Conservation (phyloP, 2,888 invertebrate genomes). For the Colletes collaris region DNA sequence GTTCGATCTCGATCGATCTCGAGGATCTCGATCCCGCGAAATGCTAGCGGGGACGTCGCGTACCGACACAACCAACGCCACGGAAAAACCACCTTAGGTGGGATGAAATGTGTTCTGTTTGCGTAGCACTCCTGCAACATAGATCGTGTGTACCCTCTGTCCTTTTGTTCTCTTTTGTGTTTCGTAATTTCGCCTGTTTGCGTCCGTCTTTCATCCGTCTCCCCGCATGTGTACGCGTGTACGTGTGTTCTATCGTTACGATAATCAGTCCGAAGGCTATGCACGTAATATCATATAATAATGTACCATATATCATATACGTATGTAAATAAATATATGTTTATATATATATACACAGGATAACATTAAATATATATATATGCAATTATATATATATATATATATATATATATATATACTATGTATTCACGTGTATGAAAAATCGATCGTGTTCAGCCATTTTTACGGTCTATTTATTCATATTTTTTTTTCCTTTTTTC, state of each 20-base stretch:
- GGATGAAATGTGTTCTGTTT: conserved; percentile 54
- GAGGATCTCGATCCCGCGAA: conserved; percentile 44
- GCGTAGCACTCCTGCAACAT: conserved; percentile 49
- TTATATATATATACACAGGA: conserved; percentile 62
- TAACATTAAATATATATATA: conserved; percentile 69
- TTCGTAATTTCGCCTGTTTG: conserved; percentile 17
- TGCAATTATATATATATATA: conserved; percentile 62
- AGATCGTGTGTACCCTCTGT: conserved; percentile 33
- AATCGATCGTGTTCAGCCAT: conserved; percentile 71
- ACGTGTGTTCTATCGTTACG: conserved; percentile 69
- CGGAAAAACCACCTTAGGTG: conserved; percentile 25
- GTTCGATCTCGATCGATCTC: conserved; percentile 37
- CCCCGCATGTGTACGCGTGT: not conserved
- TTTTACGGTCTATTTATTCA: conserved; percentile 44
- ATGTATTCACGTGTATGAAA: conserved; percentile 65
- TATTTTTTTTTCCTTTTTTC: no score
- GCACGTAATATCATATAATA: conserved; percentile 75
- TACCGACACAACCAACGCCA: conserved; percentile 47
- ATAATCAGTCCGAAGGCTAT: conserved; percentile 82
- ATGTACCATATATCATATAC: conserved; percentile 68
- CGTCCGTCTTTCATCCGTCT: not conserved
- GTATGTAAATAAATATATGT: conserved; percentile 68
- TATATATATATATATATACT: conserved; percentile 68
- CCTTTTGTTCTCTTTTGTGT: conserved; percentile 23
- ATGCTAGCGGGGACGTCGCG: conserved; percentile 7